These are phyloP conservation scores for Cyclargus thomasi DNA, from an alignment of 1,140 invertebrate species.

Conservation along the genomic window DNA sequence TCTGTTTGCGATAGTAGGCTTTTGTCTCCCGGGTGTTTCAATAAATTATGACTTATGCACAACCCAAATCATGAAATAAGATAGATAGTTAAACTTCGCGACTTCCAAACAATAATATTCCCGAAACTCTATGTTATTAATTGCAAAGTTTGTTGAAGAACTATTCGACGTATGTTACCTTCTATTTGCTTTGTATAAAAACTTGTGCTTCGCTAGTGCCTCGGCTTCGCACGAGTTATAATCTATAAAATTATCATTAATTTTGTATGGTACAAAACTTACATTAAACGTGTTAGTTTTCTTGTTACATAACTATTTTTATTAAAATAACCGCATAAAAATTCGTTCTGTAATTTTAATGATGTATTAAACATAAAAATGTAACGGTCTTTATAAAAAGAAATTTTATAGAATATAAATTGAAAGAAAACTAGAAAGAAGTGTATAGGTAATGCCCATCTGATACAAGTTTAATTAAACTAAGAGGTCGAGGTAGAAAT, in stretches of 20 bases:
- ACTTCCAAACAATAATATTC: not conserved
- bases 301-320: too few relatives aligned
- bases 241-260: too few relatives aligned
- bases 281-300: too few relatives aligned
- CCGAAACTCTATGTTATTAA: not conserved
- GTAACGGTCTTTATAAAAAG: not conserved
- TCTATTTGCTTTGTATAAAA: not conserved
- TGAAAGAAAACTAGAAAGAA: not conserved
- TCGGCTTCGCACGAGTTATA: too few relatives aligned
- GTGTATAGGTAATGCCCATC: not conserved
- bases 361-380: too few relatives aligned
- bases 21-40: not conserved
- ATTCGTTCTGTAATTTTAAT: too few relatives aligned
- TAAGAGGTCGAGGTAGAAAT: not conserved
- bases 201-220: not conserved
- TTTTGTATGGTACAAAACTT: too few relatives aligned
- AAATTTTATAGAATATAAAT: not conserved
- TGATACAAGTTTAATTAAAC: not conserved
- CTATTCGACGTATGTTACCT: not conserved
- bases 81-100: not conserved
- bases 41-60: not conserved
- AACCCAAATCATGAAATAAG: not conserved
- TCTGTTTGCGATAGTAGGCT: not conserved
- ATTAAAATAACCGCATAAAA: too few relatives aligned
- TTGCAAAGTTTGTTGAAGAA: not conserved